Evolutionary conservation across 2,113 vertebrate genomes (phyloP), one percentile per base, ranked within the genome.

Genomic region (Microtus oregoni): DNA sequence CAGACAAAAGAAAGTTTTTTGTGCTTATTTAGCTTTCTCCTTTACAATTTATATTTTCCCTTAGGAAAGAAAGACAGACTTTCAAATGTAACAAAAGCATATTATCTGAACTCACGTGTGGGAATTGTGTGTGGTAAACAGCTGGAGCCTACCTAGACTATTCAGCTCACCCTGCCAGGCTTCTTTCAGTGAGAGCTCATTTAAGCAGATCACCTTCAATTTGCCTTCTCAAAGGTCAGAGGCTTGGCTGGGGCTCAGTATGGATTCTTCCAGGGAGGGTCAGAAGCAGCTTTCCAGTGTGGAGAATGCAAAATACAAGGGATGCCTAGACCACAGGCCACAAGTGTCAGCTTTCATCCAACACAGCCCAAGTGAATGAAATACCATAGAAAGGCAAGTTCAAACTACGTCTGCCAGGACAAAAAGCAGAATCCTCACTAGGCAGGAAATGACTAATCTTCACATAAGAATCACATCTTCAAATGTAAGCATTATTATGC

Each of bases 371-470:
- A 22, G 19, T 79, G 77, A 58, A 92, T 17, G 91, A 86, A 92
- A 90, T 11, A 47, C 2, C 73, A 72, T 5, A 76, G 58, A 67
- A 55, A 44, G 26, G 5, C n/a, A 28, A 77, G 20, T 65, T 44
- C 8, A 41, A 89, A 78, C 20, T 67, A 75, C 28, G 76, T 92
- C 12, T 41, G 47, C 1, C 5, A 89, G 38, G 68, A 72, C 75
- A 79, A 35, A 94, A 67, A 47, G 44, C 70, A 19, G 92, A 95
- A 75, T 30, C 55, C 15, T 94, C 15, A 32, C 32, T 41, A 58
- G 5, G 28, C 13, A 88, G 55, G 65, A 92, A 95, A 90, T 65
- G 90, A 92, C 82, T 47, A 87, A 77, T 85, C 86, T 47, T 90
- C 44, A 68, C 22, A 61, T 3, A 73, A 93, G 70, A 79, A 35